phyloP scores from a whole-genome alignment of 2,113 vertebrate species.

The Oncorhynchus keta region DNA sequence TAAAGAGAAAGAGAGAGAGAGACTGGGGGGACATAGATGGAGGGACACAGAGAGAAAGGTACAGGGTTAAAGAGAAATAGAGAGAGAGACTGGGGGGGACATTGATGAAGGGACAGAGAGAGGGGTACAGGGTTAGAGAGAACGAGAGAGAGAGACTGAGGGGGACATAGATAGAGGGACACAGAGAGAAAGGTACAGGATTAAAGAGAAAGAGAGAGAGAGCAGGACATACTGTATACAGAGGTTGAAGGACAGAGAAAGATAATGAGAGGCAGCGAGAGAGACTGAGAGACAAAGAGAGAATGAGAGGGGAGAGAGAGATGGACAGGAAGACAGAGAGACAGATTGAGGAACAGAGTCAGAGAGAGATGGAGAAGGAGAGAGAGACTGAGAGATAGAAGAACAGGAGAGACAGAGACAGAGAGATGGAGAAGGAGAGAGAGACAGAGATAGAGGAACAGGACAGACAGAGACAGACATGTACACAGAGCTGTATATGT shows the following conservation, averaged over 20 bases:
- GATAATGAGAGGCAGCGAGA: neutral
- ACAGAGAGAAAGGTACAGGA: neutral
- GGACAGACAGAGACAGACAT: conserved; percentile 12
- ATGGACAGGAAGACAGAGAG: too few species aligned
- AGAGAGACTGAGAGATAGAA: neutral
- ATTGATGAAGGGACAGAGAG: too few species aligned
- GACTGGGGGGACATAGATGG: too few species aligned
- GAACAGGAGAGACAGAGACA: conserved; percentile 15
- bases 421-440: neutral
- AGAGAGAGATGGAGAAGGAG: too few species aligned
- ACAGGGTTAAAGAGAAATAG: too few species aligned
- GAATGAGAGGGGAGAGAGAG: neutral
- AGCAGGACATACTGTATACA: neutral
- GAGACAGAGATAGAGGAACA: conserved; percentile 10
- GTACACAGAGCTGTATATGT: neutral
- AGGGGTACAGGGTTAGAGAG: too few species aligned
- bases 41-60: too few species aligned
- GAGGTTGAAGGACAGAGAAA: neutral
- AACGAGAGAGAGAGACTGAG: too few species aligned
- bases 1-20: too few species aligned
- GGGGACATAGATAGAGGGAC: too few species aligned
- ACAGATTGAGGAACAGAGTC: too few species aligned
- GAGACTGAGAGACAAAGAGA: neutral
- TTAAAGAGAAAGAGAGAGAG: neutral
- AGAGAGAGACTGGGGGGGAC: too few species aligned